These are phyloP conservation scores for Apamea sordens DNA, from an alignment of 2,888 invertebrate genomes.

Conservation along the genomic window DNA sequence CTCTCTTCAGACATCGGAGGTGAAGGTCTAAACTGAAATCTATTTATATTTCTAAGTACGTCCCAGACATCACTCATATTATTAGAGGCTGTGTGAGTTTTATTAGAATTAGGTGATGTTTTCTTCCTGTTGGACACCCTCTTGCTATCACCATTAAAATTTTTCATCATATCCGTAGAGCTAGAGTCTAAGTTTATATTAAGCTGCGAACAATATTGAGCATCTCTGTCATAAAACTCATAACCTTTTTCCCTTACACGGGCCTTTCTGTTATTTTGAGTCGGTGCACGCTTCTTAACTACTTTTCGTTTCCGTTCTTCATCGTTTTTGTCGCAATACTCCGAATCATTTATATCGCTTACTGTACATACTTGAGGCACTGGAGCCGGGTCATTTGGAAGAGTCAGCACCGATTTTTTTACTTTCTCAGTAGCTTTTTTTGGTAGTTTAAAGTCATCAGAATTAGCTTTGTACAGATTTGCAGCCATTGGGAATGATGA, in stretches of 20 bases:
- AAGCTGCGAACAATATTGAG: conserved; percentile 76
- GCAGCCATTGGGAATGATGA: conserved; percentile 80
- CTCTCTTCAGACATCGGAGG: conserved; percentile 82
- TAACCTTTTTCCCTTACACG: conserved; percentile 69
- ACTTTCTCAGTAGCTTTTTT: conserved; percentile 76
- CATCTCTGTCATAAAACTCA: conserved; percentile 78
- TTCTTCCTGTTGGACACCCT: conserved; percentile 62
- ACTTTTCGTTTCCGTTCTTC: conserved; percentile 68
- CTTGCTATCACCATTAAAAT: conserved; percentile 73
- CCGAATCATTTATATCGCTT: conserved; percentile 85
- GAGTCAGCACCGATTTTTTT: conserved; percentile 83
- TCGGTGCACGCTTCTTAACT: conserved; percentile 71
- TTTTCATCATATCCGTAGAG: conserved; percentile 77
- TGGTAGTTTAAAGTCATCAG: conserved; percentile 79
- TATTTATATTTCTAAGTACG: conserved; percentile 82
- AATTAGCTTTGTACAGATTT: conserved; percentile 84
- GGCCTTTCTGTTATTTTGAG: conserved; percentile 68
- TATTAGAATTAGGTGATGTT: conserved; percentile 34
- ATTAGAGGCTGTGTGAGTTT: conserved; percentile 61
- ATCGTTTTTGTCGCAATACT: conserved; percentile 75
- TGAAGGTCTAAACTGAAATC: conserved; percentile 81
- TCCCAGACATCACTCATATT: conserved; percentile 81
- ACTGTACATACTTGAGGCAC: conserved; percentile 79
- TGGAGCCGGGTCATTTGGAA: conserved; percentile 78
- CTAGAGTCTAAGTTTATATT: conserved; percentile 79